These are phyloP conservation scores for Aurelia aurita DNA, from an alignment of 30 jellyfish, hydroid and myxozoan genomes.

Conservation along the genomic window DNA sequence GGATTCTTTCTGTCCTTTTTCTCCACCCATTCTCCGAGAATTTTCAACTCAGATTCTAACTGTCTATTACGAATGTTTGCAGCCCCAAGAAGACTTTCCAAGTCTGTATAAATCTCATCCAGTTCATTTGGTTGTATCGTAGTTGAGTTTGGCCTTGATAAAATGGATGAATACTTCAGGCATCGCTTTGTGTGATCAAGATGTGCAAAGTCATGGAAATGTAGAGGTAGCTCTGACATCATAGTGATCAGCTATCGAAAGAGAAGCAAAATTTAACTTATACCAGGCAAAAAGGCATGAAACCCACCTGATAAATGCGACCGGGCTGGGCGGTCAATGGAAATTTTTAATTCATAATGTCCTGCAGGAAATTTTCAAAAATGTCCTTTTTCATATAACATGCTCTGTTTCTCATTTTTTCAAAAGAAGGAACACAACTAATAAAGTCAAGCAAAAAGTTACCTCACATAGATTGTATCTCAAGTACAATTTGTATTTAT, in stretches of 20 bases:
- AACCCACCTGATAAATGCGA: too few relatives aligned
- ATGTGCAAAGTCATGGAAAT: constrained; percentile 88
- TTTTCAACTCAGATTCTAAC: constrained; percentile 91
- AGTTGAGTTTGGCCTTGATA: constrained; percentile 61
- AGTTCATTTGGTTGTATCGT: constrained; percentile 78
- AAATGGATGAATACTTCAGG: constrained; percentile 77
- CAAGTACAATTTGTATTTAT: too few relatives aligned
- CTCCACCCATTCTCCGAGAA: constrained; percentile 94
- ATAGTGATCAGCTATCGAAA: neutral
- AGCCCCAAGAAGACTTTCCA: constrained; percentile 94
- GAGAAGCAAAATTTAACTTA: neutral
- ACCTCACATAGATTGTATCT: too few relatives aligned
- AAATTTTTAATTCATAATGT: too few relatives aligned
- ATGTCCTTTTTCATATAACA: too few relatives aligned
- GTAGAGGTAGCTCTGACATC: constrained; percentile 91
- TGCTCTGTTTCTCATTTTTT: too few relatives aligned
- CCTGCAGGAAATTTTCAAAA: too few relatives aligned
- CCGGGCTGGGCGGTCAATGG: too few relatives aligned
- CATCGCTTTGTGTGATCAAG: constrained; percentile 89
- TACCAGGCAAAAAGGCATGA: too few relatives aligned
- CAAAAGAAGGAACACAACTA: too few relatives aligned
- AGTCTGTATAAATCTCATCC: constrained; percentile 90
- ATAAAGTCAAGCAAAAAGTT: too few relatives aligned
- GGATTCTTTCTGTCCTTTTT: constrained; percentile 85
- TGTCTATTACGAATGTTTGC: constrained; percentile 91